Base-by-base conservation (phyloP, 2,797 vertebrate species). In the Lagocephalus sceleratus region DNA sequence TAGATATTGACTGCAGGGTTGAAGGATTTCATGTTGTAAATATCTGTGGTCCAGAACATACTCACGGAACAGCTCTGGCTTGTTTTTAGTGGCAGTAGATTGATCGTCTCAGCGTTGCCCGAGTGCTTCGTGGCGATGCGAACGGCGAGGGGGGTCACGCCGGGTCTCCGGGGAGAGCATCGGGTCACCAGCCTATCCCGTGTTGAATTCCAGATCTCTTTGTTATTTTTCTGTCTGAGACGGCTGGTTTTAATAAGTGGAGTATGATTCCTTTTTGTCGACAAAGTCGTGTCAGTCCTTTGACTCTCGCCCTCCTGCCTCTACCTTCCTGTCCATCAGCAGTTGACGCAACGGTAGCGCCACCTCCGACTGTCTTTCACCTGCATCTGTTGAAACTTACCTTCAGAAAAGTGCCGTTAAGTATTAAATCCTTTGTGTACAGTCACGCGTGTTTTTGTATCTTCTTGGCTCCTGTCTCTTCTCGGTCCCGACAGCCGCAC, bases 261-360 rank as follows among this genome's bases (percentile, higher is more conserved):
- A 51, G 45, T 39, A 6, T 51, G 57, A 62, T 54, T 58, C 17
- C 19, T 40, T 51, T 51, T 64, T 73, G 54, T 77, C 71, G 25
- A 5, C 61, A 54, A 38, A 49, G 67, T 68, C 60, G 61, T 69
- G 70, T 75, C 52, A 63, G 50, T 63, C 44, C 69, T 56, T 56
- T 76, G 54, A 67, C 64, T 63, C 66, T 73, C 59, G 59, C 78
- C 73, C 74, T 86, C 71, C 82, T 87, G 85, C 81, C 81, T 87
- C 81, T 79, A 58, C 63, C 49, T 67, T 49, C 70, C 47, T 66
- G 22, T 51, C 2, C 57, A 60, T 73, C 62, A 62, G 73, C 55
- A 45, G 79, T 72, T 66, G 29, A 73, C 62, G 57, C 50, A 47
- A 63, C n/a, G 11, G 16, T 65, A 61, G 75, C 45, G 42, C 62